These are phyloP conservation scores for Lepidurus arcticus DNA, from an alignment of 1,140 invertebrate species.

Conservation along the genomic window DNA sequence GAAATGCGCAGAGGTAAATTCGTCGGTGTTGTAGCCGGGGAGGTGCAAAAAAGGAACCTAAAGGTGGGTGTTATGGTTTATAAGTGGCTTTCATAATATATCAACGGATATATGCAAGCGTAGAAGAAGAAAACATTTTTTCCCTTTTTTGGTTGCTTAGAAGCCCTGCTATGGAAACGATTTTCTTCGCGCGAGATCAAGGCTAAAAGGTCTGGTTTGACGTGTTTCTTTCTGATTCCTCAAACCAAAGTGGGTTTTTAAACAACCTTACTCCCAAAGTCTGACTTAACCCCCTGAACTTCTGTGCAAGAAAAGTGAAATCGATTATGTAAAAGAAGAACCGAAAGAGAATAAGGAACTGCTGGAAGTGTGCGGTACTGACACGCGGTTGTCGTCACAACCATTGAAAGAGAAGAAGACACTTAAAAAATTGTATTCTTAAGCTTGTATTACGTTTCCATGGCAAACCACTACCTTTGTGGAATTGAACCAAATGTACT, in stretches of 20 bases:
- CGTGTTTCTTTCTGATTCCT: background rate
- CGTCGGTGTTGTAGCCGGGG: background rate
- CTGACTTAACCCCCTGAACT: too few relatives aligned
- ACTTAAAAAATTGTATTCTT: background rate
- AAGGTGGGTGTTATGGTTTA: too few relatives aligned
- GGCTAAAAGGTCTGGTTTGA: background rate
- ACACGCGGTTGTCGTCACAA: background rate
- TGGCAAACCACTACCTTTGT: background rate
- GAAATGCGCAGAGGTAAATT: background rate
- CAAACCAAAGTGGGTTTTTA: too few relatives aligned
- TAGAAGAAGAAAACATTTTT: too few relatives aligned
- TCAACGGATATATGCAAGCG: too few relatives aligned
- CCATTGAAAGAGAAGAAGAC: background rate
- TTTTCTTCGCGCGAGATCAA: background rate
- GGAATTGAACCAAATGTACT: background rate
- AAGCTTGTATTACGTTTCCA: background rate
- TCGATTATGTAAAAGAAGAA: background rate
- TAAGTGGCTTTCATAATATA: too few relatives aligned
- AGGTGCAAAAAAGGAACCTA: too few relatives aligned
- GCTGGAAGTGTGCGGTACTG: background rate
- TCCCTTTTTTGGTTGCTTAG: background rate
- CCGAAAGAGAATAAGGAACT: background rate
- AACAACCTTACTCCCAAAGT: too few relatives aligned
- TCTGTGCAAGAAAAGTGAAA: background rate
- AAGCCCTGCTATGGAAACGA: background rate